Evolutionary conservation across 1,140 invertebrate species (phyloP).

Genomic region (Bombus confusus): DNA sequence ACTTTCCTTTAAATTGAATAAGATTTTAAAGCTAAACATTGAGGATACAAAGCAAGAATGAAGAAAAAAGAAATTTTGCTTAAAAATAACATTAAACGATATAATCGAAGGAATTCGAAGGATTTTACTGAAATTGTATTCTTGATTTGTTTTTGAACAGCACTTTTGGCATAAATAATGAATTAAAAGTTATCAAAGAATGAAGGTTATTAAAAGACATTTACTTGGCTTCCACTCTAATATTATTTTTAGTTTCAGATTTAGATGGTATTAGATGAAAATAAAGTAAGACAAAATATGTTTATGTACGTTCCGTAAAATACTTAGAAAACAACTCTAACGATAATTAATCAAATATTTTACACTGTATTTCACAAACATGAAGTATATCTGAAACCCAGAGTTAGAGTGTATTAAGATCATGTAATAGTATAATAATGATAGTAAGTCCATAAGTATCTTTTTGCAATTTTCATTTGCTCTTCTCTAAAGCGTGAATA

Average conservation of each 20-base stretch:
- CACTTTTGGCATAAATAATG: slow-evolving; percentile 3
- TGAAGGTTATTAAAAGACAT: slow-evolving; percentile 62
- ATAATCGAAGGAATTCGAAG: neutral
- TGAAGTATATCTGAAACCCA: no score
- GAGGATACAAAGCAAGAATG: neutral
- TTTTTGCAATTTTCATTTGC: no score
- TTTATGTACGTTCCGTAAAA: neutral
- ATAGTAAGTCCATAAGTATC: no score
- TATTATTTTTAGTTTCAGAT: slow-evolving; percentile 51
- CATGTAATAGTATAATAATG: no score
- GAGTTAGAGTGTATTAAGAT: no score
- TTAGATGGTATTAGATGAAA: slow-evolving; percentile 56
- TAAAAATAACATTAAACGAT: neutral
- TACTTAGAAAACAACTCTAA: neutral
- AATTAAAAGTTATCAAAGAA: slow-evolving; percentile 52
- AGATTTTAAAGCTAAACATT: neutral
- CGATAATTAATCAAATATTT: neutral
- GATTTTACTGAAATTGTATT: neutral
- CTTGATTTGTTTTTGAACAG: neutral
- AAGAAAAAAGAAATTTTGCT: neutral
- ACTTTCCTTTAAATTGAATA: neutral
- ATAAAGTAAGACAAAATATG: slow-evolving; percentile 22
- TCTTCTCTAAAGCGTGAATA: no score
- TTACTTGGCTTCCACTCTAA: slow-evolving; percentile 55
- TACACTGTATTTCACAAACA: neutral